Conservation (phyloP, 2,888 invertebrate species). For the Lomographa bimaculata region DNA sequence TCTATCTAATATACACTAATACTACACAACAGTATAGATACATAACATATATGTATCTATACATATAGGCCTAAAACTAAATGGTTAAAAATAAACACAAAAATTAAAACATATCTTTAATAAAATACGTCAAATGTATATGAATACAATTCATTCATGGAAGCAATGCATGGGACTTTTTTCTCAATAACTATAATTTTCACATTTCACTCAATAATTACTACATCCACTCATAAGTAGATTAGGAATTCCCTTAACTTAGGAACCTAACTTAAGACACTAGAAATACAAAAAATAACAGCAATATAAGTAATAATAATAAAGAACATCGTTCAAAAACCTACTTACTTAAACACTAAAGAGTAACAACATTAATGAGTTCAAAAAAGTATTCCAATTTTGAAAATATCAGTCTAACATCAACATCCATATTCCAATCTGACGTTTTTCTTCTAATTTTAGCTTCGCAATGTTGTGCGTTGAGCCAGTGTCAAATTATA, state of each 20-base stretch:
- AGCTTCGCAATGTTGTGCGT: too few species aligned
- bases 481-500: slow-evolving; percentile 17
- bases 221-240: slow-evolving; percentile 29
- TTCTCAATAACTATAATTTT: slow-evolving; percentile 40
- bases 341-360: slow-evolving; percentile 9
- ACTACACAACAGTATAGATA: too few species aligned
- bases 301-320: slow-evolving; percentile 26
- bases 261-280: slow-evolving; percentile 21
- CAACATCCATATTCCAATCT: slow-evolving; percentile 53
- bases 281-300: slow-evolving; percentile 30
- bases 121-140: slow-evolving; percentile 68
- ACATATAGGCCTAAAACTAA: too few species aligned
- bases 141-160: slow-evolving; percentile 68
- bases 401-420: slow-evolving; percentile 57
- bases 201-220: slow-evolving; percentile 35
- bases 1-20: too few species aligned
- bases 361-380: slow-evolving; percentile 27
- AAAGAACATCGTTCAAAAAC: slow-evolving; percentile 19
- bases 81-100: slow-evolving; percentile 25
- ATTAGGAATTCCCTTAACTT: slow-evolving; percentile 31
- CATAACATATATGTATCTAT: too few species aligned
- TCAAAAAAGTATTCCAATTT: slow-evolving; percentile 18
- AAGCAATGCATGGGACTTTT: slow-evolving; percentile 74
- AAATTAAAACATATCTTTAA: slow-evolving; percentile 54
- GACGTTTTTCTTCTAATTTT: slow-evolving; percentile 10